A percentile compares a stretch with the other conserved stretches of the same genome.
Conservation (phyloP, 2,113 vertebrate genomes). For the Saccopteryx bilineata region DNA sequence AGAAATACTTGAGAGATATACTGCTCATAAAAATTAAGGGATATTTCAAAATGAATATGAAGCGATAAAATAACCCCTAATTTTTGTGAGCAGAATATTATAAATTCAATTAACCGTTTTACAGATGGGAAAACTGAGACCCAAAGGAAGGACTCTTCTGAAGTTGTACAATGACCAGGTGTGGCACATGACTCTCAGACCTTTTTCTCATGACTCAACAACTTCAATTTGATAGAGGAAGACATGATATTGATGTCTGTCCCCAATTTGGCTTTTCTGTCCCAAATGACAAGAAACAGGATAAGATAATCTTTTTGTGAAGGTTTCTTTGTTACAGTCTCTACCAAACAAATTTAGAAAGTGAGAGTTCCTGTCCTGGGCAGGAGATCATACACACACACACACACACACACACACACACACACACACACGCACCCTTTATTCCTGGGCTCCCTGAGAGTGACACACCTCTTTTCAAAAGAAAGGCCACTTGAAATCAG, state of each 20-base stretch:
- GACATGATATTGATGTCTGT: not conserved
- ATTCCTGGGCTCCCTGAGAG: not conserved
- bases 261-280: not conserved
- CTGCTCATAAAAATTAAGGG: no score
- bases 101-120: not conserved
- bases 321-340: not conserved
- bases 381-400: not conserved
- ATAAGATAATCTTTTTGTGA: not conserved
- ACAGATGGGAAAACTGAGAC: not conserved
- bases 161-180: not conserved
- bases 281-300: not conserved
- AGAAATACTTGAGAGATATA: not conserved
- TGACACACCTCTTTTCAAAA: not conserved
- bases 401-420: not conserved
- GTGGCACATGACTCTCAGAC: not conserved
- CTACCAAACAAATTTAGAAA: conserved; percentile 45
- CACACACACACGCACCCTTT: not conserved
- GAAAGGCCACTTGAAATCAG: not conserved
- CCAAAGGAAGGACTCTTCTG: not conserved
- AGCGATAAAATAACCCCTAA: no score
- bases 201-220: not conserved
- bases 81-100: no score
- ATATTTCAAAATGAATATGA: no score
- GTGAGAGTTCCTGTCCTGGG: not conserved
- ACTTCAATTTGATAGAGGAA: not conserved